Evolutionary conservation across 2,113 vertebrate species (phyloP), one percentile per base, ranked within the genome.

Genomic region (Willisornis vidua): DNA sequence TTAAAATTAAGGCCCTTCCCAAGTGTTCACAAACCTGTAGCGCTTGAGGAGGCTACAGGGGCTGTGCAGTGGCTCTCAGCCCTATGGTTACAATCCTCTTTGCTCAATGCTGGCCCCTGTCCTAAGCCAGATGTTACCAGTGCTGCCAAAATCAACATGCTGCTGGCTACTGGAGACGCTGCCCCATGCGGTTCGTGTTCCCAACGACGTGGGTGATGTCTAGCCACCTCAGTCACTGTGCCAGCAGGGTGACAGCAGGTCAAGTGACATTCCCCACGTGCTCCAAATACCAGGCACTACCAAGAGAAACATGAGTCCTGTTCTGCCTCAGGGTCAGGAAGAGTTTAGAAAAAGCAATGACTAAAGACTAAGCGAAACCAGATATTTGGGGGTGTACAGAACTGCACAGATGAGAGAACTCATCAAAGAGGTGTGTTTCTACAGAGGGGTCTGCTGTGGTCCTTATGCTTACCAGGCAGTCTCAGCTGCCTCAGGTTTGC

Each of bases 311-410:
- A 28, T 0, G 6, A 86, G 20, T 23, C 54, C 48, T 45, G 23
- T 55, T 74, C 66, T 65, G 58, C 58, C 49, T 80, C 1, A 0
- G 79, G 70, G 83, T 57, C 66, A 87, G 25, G 55, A 46, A 35
- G 61, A 66, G 46, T 45, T 83, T 87, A 66, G 54, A n/a, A 29
- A 78, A 75, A 66, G 51, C 26, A 29, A 43, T 35, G 55, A 43
- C 74, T 86, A 41, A 54, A 77, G 80, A 33, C 23, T 48, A 91
- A 93, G 59, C 68, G 74, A 71, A 90, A 48, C 35, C 82, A 91
- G 75, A 80, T 91, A 76, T 90, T 18, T 66, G 51, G 35, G 55
- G 59, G 62, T 7, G 51, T 78, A 79, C 37, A 49, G 80, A 77
- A 80, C 46, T 19, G 78, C 67, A 74, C 41, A 66, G 35, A 70